A percentile compares a stretch with the other conserved stretches of the same genome.
Conservation (phyloP, 1,140 invertebrate genomes). For the Apis cerana region DNA sequence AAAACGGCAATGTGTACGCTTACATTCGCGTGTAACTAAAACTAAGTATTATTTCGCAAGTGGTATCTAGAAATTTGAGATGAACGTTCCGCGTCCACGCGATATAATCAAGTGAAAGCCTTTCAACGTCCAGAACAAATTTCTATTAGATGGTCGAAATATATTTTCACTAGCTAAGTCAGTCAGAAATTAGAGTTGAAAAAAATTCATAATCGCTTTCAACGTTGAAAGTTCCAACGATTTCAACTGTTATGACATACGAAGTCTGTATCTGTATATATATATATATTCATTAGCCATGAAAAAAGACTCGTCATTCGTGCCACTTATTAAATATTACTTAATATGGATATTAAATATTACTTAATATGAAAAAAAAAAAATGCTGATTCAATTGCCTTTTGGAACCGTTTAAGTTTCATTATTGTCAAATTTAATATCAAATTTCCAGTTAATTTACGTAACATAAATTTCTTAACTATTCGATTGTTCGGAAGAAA, state of each 20-base stretch:
- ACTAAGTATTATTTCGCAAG: slow-evolving; percentile 42
- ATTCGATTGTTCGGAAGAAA: background rate
- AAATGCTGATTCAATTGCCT: background rate
- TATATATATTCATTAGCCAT: background rate
- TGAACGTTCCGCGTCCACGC: slow-evolving; percentile 25
- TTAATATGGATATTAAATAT: slow-evolving; percentile 18
- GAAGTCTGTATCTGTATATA: too few relatives aligned
- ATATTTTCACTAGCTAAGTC: slow-evolving; percentile 27
- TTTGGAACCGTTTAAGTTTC: too few relatives aligned
- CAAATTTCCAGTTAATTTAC: slow-evolving; percentile 1
- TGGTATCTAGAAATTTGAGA: slow-evolving; percentile 54
- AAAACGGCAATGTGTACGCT: background rate
- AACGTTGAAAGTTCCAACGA: slow-evolving; percentile 18
- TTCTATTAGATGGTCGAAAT: slow-evolving; percentile 56
- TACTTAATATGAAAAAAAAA: slow-evolving; percentile 25
- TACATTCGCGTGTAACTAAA: background rate
- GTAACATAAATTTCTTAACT: slow-evolving; percentile 14
- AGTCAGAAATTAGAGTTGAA: slow-evolving; percentile 42
- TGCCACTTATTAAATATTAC: slow-evolving; percentile 33
- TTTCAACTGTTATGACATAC: slow-evolving; percentile 4
- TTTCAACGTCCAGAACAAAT: slow-evolving; percentile 25
- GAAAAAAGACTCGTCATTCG: background rate
- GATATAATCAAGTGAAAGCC: slow-evolving; percentile 42
- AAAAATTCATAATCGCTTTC: slow-evolving; percentile 17
- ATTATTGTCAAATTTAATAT: background rate